Base-by-base conservation (phyloP, 2,888 invertebrate species). In the Polymixis lichenea region DNA sequence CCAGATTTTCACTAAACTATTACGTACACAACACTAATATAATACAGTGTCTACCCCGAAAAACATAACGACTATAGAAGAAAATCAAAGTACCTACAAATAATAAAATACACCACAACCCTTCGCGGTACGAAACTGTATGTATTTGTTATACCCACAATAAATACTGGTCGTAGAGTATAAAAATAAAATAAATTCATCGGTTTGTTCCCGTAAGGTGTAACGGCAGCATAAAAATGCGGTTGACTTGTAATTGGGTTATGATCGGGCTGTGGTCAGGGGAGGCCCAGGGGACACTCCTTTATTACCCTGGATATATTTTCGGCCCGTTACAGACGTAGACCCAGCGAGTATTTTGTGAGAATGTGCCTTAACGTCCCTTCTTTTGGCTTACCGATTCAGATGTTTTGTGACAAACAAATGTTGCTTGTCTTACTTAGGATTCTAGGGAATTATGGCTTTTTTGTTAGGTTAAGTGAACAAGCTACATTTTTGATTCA, bases 211-310 rank as follows among this genome's bases (percentile, higher is more conserved):
- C 81, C 83, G 85, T 87, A 88, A 88, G 86, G 89, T 89, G 85
- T 88, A 89, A 88, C 82, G 84, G 89, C 89, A 89, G 91, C 91
- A 93, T 93, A 92, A 93, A 93, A 93, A 92, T 90, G 90, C 91
- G 91, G 91, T 90, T 90, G 91, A 91, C 88, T 87, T 88, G 91
- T 94, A 93, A 94, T 93, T 92, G 93, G 90, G 92, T 93, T 94
- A 93, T 93, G 94, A 93, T 92, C 92, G 91, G 90, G 84, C 86
- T 80, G 88, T 87, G 89, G 88, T 84, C 87, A 86, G 81, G 86
- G 86, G 83, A 79, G 79, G 72, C 88, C 89, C 86, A 75, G 61
- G 82, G 91, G 92, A 90, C 89, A 83, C 77, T 86, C 86, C 87
- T 92, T 91, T 93, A 92, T 91, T 91, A 89, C 89, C 86, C 84